These are phyloP conservation scores for Drosophila anomalipes DNA, from an alignment of 2,888 invertebrate species.

Conservation along the genomic window DNA sequence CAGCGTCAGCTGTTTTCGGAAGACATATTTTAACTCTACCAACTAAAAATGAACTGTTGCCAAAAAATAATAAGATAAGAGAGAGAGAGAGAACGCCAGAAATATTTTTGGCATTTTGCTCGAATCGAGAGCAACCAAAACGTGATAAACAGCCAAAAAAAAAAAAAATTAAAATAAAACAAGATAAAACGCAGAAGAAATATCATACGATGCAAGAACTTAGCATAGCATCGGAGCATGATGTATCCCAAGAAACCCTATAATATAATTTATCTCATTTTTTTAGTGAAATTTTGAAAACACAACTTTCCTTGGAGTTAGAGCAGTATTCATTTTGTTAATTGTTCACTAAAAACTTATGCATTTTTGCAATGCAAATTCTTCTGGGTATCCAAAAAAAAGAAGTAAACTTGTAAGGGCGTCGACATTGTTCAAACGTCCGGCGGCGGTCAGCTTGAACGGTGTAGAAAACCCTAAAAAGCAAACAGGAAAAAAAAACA, in stretches of 20 bases:
- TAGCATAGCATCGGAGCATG: not conserved
- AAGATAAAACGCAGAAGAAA: conserved; percentile 42
- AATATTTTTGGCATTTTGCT: conserved; percentile 55
- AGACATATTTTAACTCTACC: conserved; percentile 39
- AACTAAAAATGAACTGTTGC: conserved; percentile 21
- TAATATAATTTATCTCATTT: not conserved
- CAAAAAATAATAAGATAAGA: conserved; percentile 8
- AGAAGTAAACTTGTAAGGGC: conserved; percentile 40
- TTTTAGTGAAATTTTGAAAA: not conserved
- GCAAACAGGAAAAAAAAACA: not conserved
- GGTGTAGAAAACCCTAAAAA: conserved; percentile 21
- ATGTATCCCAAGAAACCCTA: conserved; percentile 15
- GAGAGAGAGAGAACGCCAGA: conserved; percentile 14
- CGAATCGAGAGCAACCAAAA: conserved; percentile 52
- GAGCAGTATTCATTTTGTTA: too few species aligned
- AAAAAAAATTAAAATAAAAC: conserved; percentile 1
- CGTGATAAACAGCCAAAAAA: conserved; percentile 44
- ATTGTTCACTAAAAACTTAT: not conserved
- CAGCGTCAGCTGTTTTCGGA: conserved; percentile 46
- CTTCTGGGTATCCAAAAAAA: conserved; percentile 7
- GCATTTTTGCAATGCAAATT: not conserved
- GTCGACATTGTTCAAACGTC: conserved; percentile 26
- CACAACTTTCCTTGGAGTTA: not conserved
- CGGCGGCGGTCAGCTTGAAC: conserved; percentile 25
- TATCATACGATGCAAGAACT: conserved; percentile 66